Percentiles rank a stretch among this genome's conserved stretches.
phyloP scores from a whole-genome alignment of 2,888 invertebrate species.

The Epirrhoe tristata region DNA sequence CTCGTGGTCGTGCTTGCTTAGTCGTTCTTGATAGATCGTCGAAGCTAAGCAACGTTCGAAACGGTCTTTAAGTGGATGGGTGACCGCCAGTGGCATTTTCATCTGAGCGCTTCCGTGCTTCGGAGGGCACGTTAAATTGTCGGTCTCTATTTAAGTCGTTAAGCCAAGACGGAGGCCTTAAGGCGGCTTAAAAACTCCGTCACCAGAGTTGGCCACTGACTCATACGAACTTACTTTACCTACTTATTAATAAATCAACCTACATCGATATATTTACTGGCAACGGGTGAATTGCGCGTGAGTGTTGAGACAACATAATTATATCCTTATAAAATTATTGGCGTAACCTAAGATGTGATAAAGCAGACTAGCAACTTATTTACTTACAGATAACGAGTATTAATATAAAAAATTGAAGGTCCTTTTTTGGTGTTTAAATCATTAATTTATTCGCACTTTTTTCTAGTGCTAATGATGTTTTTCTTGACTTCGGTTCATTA shows the following conservation, averaged over 20 bases:
- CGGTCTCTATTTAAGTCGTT: no score
- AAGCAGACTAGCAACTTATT: slow-evolving; percentile 2
- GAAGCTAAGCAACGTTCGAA: no score
- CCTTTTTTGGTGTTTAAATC: background rate
- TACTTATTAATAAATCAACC: slow-evolving; percentile 20
- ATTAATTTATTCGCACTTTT: background rate
- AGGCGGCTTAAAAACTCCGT: no score
- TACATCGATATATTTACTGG: slow-evolving; percentile 8
- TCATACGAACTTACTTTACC: no score
- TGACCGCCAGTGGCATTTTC: no score
- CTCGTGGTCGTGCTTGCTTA: no score
- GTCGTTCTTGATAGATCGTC: no score
- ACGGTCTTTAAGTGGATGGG: no score
- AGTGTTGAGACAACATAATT: slow-evolving; percentile 22
- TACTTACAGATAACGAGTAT: background rate
- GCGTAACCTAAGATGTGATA: background rate
- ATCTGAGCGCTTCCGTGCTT: no score
- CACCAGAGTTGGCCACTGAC: no score
- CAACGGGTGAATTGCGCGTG: slow-evolving; percentile 5
- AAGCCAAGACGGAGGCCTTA: no score
- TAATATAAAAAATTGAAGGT: background rate
- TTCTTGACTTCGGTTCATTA: background rate
- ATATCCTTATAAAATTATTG: slow-evolving; percentile 11
- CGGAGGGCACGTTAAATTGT: no score
- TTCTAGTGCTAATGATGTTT: background rate